Evolutionary conservation across 1,140 invertebrate species (phyloP), one percentile per base, ranked within the genome.

Genomic region (Whitmania pigra): DNA sequence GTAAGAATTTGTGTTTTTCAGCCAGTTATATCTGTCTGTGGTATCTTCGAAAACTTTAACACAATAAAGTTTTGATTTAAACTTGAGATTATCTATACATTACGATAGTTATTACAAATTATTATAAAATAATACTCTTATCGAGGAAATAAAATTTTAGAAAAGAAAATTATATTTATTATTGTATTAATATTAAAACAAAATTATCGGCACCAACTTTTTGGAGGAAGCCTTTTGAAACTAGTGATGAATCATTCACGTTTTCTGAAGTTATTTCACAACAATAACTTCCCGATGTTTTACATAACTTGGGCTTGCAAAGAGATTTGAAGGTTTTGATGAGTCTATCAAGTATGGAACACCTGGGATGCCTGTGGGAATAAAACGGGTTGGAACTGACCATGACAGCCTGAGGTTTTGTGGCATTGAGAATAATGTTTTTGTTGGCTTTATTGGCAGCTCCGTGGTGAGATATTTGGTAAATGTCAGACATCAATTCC

Each of bases 381-480:
- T 67, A 72, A 36, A 36, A 69, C 3, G 27, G 36, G 53, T 72
- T 67, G 9, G 53, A 53, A 29, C 53, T 60, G 22, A 67, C 71
- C 22, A 67, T 69, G 17, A 72, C 22, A 18, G 63, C 71, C 57
- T 67, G 36, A 20, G 71, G 71, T 22, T 17, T 36, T 7, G 57
- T 49, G 36, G 66, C 71, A 25, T 72, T 36, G 2, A 22, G 53
- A 7, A 66, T 67, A 18, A 72, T 57, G 22, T 53, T 22, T 27
- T 72, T 72, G 53, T 72, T 72, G 36, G 71, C 57, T 17, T 43
- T 36, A 29, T 43, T 60, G 11, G 22, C 43, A n/a, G 71, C 57
- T 29, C 71, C 71, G n/a, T 72, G 71, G 31, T 72, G 71, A 53
- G 57, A 27, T 22, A 72, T 36, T 57, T 69, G 22, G 27, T 66